These are phyloP conservation scores for Nymphalis polychloros DNA, from an alignment of 2,888 invertebrate genomes.

Conservation along the genomic window DNA sequence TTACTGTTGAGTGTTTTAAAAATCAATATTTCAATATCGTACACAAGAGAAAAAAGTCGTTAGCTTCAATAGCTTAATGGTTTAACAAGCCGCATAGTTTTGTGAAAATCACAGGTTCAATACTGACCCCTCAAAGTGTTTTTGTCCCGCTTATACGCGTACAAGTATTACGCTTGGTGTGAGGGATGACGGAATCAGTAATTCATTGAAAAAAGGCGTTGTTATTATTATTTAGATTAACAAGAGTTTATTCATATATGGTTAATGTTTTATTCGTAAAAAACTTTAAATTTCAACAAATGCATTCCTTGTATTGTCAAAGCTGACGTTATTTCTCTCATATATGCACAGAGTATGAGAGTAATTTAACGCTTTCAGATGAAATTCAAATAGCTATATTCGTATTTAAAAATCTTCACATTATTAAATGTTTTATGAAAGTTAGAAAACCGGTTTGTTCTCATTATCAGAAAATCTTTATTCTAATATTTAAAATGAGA, in stretches of 20 bases:
- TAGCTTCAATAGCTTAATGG: neutral
- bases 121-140: too few relatives aligned
- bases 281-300: neutral
- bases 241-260: too few relatives aligned
- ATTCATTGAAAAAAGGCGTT: neutral
- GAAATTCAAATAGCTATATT: neutral
- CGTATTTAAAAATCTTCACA: neutral
- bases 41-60: too few relatives aligned
- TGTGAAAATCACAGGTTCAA: neutral
- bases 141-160: too few relatives aligned
- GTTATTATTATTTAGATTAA: too few relatives aligned
- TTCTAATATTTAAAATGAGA: neutral
- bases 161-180: too few relatives aligned
- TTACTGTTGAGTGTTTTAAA: conserved; percentile 9
- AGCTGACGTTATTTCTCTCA: neutral
- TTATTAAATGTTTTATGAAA: neutral
- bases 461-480: neutral
- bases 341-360: neutral
- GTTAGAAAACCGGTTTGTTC: neutral
- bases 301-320: neutral
- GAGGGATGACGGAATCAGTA: neutral
- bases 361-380: neutral
- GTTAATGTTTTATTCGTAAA: neutral
- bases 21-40: neutral
- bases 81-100: neutral